Percentiles rank a stretch among this genome's conserved stretches.
Conservation (phyloP, 2,888 invertebrate genomes). For the Apantesis nais region DNA sequence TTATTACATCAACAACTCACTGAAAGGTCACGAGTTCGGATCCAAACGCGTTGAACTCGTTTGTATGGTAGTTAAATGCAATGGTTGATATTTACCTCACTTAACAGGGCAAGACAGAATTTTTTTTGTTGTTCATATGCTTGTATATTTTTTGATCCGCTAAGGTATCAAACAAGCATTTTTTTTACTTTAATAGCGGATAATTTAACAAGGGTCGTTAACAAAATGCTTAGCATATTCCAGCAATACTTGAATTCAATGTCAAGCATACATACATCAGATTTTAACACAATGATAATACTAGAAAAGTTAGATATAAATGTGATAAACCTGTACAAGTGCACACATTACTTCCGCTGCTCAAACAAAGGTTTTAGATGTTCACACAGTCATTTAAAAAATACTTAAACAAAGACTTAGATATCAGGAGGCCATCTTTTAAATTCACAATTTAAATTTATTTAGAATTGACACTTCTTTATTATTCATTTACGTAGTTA, state of each 20-base stretch:
- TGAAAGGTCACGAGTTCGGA: conserved; percentile 17
- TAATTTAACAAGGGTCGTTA: not conserved
- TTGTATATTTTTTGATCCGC: not conserved
- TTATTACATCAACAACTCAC: conserved; percentile 6
- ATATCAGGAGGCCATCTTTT: conserved; percentile 28
- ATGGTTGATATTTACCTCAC: conserved; percentile 5
- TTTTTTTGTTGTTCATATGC: not conserved
- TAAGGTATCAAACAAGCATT: not conserved
- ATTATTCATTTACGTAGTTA: not conserved
- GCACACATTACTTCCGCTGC: conserved; percentile 37
- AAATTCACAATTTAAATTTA: conserved; percentile 2
- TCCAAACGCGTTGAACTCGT: conserved; percentile 10
- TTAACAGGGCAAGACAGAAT: not conserved
- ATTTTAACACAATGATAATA: conserved; percentile 33
- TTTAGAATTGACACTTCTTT: not conserved
- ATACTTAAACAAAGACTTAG: conserved; percentile 20
- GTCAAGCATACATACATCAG: conserved; percentile 24
- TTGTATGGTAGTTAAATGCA: not conserved
- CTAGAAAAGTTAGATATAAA: conserved; percentile 30
- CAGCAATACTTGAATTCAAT: conserved; percentile 29
- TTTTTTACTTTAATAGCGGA: not conserved
- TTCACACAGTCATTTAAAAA: conserved; percentile 36
- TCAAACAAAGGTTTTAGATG: conserved; percentile 39
- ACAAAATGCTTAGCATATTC: not conserved
- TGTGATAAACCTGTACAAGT: conserved; percentile 24